Evolutionary conservation across 2,888 invertebrate species (phyloP).

Genomic region (Ametastegia equiseti): DNA sequence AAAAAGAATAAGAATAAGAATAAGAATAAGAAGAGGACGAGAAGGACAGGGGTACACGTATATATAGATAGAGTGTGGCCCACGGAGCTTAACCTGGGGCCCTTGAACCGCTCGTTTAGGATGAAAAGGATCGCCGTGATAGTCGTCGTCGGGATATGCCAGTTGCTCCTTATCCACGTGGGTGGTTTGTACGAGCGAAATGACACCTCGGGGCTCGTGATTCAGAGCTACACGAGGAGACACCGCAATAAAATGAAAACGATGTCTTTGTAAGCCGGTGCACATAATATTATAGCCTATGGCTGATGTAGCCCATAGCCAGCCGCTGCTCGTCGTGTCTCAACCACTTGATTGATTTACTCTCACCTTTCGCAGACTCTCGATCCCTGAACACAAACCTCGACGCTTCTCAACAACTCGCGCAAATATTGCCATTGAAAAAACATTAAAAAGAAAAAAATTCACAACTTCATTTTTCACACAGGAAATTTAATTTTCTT

Average conservation of each 20-base stretch:
- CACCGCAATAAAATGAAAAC: slow-evolving; percentile 42
- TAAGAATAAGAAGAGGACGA: slow-evolving; percentile 50
- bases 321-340: too few species aligned
- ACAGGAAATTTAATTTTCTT: too few species aligned
- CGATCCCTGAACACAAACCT: too few species aligned
- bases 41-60: slow-evolving; percentile 57
- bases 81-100: slow-evolving; percentile 69
- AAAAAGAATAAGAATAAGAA: too few species aligned
- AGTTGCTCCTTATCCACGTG: slow-evolving; percentile 64
- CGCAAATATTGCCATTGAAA: too few species aligned
- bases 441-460: too few species aligned
- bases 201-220: slow-evolving; percentile 44
- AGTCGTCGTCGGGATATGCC: slow-evolving; percentile 48
- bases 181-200: slow-evolving; percentile 62
- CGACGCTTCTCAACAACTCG: too few species aligned
- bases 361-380: neutral
- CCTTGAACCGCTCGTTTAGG: slow-evolving; percentile 72
- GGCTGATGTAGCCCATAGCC: neutral
- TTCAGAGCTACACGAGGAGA: slow-evolving; percentile 34
- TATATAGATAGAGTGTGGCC: slow-evolving; percentile 68
- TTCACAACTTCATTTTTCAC: too few species aligned
- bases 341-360: slow-evolving; percentile 34
- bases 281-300: neutral
- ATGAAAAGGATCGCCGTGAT: slow-evolving; percentile 70
- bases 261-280: slow-evolving; percentile 29